Percentiles rank a stretch among this genome's conserved stretches.
Evolutionary conservation across 2,797 vertebrate species (phyloP).

Genomic region (Gymnodraco acuticeps): DNA sequence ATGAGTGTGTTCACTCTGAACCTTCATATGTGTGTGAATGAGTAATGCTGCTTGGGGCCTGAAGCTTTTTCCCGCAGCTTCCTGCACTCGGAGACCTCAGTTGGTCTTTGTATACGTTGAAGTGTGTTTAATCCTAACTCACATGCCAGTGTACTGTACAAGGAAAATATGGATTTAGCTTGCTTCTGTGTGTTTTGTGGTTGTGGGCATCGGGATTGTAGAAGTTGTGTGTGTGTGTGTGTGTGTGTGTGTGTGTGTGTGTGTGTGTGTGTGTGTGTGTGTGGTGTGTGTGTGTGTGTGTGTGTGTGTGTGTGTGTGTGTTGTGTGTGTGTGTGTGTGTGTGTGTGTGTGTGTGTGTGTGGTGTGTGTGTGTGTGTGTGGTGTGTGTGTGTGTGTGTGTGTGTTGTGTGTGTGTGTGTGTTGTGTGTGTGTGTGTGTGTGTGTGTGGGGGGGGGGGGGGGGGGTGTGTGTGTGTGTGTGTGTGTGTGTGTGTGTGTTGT

Average conservation of each 20-base stretch:
- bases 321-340: conserved; percentile 33
- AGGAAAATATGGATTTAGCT: conserved; percentile 63
- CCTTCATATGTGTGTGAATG: conserved; percentile 6
- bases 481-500: conserved; percentile 49
- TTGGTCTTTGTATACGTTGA: conserved; percentile 34
- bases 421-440: conserved; percentile 32
- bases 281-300: conserved; percentile 33
- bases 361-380: conserved; percentile 34
- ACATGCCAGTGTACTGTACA: conserved; percentile 38
- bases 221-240: conserved; percentile 50
- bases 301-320: conserved; percentile 53
- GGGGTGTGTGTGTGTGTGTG: conserved; percentile 41
- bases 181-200: conserved; percentile 46
- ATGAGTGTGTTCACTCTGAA: conserved; percentile 1
- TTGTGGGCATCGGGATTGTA: conserved; percentile 65
- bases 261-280: conserved; percentile 4
- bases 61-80: conserved; percentile 5
- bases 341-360: conserved; percentile 52
- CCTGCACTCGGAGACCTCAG: conserved; percentile 15
- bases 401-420: conserved; percentile 9
- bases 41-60: conserved; percentile 33
- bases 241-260: conserved; percentile 8
- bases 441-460: no score
- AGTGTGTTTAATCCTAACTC: conserved; percentile 19
- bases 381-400: conserved; percentile 35